Conservation (phyloP, 2,113 vertebrate genomes). For the Oophaga pumilio region DNA sequence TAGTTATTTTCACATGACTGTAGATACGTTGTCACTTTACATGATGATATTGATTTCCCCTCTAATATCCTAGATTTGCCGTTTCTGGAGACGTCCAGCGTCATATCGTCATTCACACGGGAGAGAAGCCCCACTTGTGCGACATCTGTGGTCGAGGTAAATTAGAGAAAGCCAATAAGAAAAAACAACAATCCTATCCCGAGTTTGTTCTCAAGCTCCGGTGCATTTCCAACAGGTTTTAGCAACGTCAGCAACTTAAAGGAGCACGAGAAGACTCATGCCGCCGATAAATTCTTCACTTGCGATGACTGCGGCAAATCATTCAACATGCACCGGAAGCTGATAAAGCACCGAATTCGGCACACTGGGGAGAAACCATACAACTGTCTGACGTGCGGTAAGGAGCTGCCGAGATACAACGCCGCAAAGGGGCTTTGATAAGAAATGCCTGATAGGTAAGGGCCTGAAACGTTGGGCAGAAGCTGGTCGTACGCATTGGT, state of each 20-base stretch:
- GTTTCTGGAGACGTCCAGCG: slow-evolving; percentile 95
- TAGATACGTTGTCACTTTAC: neutral
- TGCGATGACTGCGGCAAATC: slow-evolving; percentile 96
- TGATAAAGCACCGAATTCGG: slow-evolving; percentile 87
- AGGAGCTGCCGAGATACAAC: slow-evolving; percentile 6
- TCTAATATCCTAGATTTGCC: slow-evolving; percentile 79
- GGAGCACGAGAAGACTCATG: slow-evolving; percentile 94
- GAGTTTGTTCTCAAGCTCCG: neutral
- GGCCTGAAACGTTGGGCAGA: too few relatives aligned
- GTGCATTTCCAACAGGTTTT: slow-evolving; percentile 76
- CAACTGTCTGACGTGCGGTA: slow-evolving; percentile 91
- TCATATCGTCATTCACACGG: slow-evolving; percentile 94
- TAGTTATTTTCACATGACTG: neutral
- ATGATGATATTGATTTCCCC: neutral
- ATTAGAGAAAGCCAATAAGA: neutral
- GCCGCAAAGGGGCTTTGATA: too few relatives aligned
- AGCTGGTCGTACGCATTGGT: too few relatives aligned
- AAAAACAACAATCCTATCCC: neutral
- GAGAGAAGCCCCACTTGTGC: slow-evolving; percentile 93
- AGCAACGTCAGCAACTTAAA: slow-evolving; percentile 97
- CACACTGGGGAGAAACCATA: slow-evolving; percentile 90
- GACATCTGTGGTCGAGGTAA: slow-evolving; percentile 94
- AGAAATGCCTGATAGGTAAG: too few relatives aligned
- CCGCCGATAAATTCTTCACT: slow-evolving; percentile 88
- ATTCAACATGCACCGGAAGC: slow-evolving; percentile 93